A percentile compares a stretch with the other conserved stretches of the same genome.
Evolutionary conservation across 2,113 vertebrate genomes (phyloP).

Genomic region (Pedionomus torquatus): DNA sequence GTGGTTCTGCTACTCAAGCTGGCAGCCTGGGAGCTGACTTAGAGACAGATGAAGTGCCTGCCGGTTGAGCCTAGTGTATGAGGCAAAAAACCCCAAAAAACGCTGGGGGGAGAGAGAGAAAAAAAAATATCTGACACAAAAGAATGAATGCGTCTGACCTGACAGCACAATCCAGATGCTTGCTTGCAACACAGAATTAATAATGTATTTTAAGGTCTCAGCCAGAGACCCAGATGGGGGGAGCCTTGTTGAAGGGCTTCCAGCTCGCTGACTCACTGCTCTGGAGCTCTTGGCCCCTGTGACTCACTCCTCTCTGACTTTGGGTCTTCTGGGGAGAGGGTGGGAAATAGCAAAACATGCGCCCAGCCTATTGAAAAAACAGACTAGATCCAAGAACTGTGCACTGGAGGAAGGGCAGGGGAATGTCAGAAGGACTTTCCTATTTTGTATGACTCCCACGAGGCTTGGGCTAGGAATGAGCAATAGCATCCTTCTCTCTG

Average conservation of each 20-base stretch:
- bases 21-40: background rate
- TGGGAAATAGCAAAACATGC: background rate
- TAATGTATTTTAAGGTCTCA: background rate
- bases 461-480: background rate
- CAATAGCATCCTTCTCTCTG: background rate
- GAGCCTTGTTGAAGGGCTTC: constrained; percentile 11
- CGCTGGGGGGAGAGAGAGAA: accelerated
- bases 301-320: constrained; percentile 9
- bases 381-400: background rate
- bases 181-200: background rate
- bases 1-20: background rate
- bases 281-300: background rate
- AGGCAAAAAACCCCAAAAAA: background rate
- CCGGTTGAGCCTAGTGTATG: background rate
- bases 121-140: background rate
- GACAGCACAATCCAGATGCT: background rate
- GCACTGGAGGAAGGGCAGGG: background rate
- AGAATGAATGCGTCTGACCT: background rate
- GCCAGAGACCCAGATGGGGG: background rate
- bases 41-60: background rate
- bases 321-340: background rate
- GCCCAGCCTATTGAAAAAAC: background rate
- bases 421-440: constrained; percentile 29
- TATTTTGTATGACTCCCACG: background rate
- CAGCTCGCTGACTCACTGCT: background rate